Percentiles rank a stretch among this genome's conserved stretches.
Conservation (phyloP, 2,113 vertebrate species). For the Paramisgurnus dabryanus region DNA sequence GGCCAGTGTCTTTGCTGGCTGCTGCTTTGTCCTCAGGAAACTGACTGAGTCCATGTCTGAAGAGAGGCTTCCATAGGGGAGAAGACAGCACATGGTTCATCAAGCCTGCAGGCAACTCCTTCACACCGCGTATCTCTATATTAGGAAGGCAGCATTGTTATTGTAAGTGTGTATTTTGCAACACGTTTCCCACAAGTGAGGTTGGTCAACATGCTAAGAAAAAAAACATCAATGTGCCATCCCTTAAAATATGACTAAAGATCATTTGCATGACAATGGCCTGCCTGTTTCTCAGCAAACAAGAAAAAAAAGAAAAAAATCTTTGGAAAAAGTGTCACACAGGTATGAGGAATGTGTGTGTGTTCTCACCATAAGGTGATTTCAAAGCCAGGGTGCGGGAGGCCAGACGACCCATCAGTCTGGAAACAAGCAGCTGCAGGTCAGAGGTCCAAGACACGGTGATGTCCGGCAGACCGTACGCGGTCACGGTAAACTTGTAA, state of each 20-base stretch:
- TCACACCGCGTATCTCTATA: slow-evolving; percentile 77
- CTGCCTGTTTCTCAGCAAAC: no score
- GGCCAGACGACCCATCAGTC: slow-evolving; percentile 92
- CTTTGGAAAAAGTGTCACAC: no score
- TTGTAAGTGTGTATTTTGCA: no score
- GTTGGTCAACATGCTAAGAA: no score
- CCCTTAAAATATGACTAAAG: no score
- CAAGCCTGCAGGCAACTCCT: slow-evolving; percentile 81
- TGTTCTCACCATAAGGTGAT: slow-evolving; percentile 78
- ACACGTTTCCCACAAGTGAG: not conserved
- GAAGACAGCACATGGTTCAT: slow-evolving; percentile 85
- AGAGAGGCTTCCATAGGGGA: slow-evolving; percentile 91
- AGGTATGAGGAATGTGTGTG: not conserved
- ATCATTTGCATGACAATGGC: no score
- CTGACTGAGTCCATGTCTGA: slow-evolving; percentile 84
- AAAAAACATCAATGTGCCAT: no score
- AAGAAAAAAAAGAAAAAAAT: no score
- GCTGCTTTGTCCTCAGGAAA: slow-evolving; percentile 41
- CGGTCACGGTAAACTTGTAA: slow-evolving; percentile 93
- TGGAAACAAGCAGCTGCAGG: slow-evolving; percentile 89
- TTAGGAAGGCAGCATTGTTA: slow-evolving; percentile 30
- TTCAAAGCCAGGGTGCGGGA: slow-evolving; percentile 88
- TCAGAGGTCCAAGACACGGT: slow-evolving; percentile 95
- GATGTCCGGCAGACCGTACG: slow-evolving; percentile 89
- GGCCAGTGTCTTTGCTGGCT: not conserved